Base-by-base conservation (phyloP, 1,140 invertebrate genomes). In the Papilio machaon region DNA sequence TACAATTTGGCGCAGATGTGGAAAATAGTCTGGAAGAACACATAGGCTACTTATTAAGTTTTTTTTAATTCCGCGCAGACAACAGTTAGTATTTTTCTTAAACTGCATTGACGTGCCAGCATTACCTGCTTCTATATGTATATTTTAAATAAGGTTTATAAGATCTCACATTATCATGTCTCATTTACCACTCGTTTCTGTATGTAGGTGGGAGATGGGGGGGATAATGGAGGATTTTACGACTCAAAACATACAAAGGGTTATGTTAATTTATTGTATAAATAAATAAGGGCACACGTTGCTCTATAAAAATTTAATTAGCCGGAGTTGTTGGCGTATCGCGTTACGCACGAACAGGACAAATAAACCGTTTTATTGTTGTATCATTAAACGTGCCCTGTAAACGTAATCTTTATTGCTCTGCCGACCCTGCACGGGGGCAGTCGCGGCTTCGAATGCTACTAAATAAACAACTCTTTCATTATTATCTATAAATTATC, bases 331-430 rank as follows among this genome's bases (percentile, higher is more conserved):
- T 23, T 19, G 23, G n/a, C 46, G 46, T 76, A 76, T 76, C 74
- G 46, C 47, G 49, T 76, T 76, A 76, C 74, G 46, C 74, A 52
- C 23, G 47, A 76, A 76, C 74, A 76, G 47, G 49, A 76, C 74
- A 76, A 76, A 76, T 76, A 76, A 76, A 76, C 74, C 11, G 74
- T 76, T 76, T 76, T 76, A 76, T 76, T 76, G 74, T 23, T 76
- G 74, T 76, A 76, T 76, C 74, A 76, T 76, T 76, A 76, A 76
- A 47, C 23, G 47, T 47, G 74, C 46, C 13, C 74, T 46, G 46
- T 76, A 52, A 54, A 76, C 46, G 74, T 76, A 76, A 76, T 76
- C 74, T 76, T 76, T 76, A 76, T 76, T 52, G 13, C 64, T 35
- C 23, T 70, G 30, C 30, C 54, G 54, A 58, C 54, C 54, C 54